These are phyloP conservation scores for Acholoe squamosa DNA, from an alignment of 2,888 invertebrate genomes.

Conservation along the genomic window DNA sequence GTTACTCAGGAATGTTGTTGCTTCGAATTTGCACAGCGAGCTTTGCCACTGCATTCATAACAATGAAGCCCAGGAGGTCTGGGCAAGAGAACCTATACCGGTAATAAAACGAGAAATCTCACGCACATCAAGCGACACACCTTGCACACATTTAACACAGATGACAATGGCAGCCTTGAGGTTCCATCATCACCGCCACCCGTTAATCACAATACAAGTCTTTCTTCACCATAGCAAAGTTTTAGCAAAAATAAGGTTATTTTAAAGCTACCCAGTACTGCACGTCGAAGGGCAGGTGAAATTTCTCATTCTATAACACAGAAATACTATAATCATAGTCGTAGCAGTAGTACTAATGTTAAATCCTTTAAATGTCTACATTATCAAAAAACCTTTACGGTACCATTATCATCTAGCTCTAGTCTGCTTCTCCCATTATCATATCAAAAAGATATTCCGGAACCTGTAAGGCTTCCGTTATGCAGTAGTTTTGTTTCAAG, in stretches of 20 bases:
- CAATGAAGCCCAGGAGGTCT: neutral
- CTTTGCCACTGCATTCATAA: neutral
- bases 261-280: slow-evolving; percentile 27
- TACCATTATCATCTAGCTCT: neutral
- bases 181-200: neutral
- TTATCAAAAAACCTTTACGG: too few relatives aligned
- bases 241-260: slow-evolving; percentile 50
- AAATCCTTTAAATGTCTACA: too few relatives aligned
- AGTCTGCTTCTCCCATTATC: neutral
- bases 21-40: too few relatives aligned
- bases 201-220: slow-evolving; percentile 48
- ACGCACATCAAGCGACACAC: slow-evolving; percentile 23
- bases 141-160: slow-evolving; percentile 14
- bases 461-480: slow-evolving; percentile 18
- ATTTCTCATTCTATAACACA: slow-evolving; percentile 50
- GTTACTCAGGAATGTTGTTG: neutral
- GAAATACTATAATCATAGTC: neutral
- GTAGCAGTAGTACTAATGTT: neutral
- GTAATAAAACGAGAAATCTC: slow-evolving; percentile 41
- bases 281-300: slow-evolving; percentile 17
- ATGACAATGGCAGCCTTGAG: neutral
- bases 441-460: neutral
- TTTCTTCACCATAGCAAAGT: slow-evolving; percentile 50
- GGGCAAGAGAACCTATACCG: neutral
- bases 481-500: slow-evolving; percentile 32